Base-by-base conservation (phyloP, 2,888 invertebrate species). In the Zaprionus lineosus region DNA sequence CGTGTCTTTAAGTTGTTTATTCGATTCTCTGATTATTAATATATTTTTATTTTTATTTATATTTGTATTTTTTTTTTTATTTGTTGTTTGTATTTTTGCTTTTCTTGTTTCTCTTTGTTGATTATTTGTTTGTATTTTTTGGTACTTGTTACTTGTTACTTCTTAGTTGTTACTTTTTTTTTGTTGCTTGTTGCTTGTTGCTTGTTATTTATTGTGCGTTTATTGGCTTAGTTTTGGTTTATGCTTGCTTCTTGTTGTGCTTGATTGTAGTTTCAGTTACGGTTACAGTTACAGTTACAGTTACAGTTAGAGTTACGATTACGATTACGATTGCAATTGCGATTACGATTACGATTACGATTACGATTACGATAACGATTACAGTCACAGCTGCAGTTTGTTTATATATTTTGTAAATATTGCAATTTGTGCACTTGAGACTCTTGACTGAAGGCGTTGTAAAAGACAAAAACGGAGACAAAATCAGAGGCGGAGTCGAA, bases 1-100 rank as follows among this genome's bases (percentile, higher is more conserved):
- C 60, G 64, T 57, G 53, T 56, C 65, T 65, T 64, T 51, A 57
- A 44, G 51, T 50, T 52, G 43, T 61, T 61, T 58, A 43, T 56
- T 65, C 33, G 34, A 21, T 41, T 31, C 7, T 7, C 21, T 21
- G 3, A 5, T 5, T 21, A 21, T 21, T 21, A 5, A 40, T 39
- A 16, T 40, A 46, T 40, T 44, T 61, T 37, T 48, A 50, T 37
- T 8, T 26, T 34, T 8, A 3, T 9, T 43, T 29, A 24, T 29
- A 33, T 24, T 57, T 50, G 28, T 28, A 36, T 40, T 52, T 36
- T 40, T 21, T 28, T 40, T 2, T 9, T 11, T 14, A 21, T 53
- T 36, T 29, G 14, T 41, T 28, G 41, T 47, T 52, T 12, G n/a
- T 2, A 50, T 19, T n/a, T n/a, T 51, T 24, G 57, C 47, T 33